phyloP scores from a whole-genome alignment of 2,888 invertebrate species.

The Parnassius glacialis region DNA sequence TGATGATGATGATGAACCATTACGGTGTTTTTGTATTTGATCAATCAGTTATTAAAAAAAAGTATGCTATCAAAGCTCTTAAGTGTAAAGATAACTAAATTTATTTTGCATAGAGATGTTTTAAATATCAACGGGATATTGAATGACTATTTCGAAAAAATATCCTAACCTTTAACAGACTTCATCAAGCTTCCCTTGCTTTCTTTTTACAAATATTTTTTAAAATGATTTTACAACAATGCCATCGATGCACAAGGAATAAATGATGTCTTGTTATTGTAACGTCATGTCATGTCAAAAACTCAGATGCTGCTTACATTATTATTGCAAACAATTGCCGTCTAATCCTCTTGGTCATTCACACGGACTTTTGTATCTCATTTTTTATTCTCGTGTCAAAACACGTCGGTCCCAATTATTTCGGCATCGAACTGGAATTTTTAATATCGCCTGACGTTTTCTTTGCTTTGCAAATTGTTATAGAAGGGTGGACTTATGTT shows the following conservation, averaged over 20 bases:
- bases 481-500: constrained; percentile 17
- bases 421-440: constrained; percentile 43
- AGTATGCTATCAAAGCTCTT: no score
- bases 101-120: no score
- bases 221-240: constrained; percentile 13
- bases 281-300: constrained; percentile 27
- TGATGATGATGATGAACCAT: no score
- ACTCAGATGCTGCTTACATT: constrained; percentile 39
- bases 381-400: constrained; percentile 44
- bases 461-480: constrained; percentile 34
- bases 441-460: constrained; percentile 42
- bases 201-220: neutral
- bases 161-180: neutral
- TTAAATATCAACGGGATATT: no score
- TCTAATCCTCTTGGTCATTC: constrained; percentile 33
- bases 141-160: no score
- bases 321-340: constrained; percentile 13
- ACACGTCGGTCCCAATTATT: constrained; percentile 57
- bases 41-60: no score
- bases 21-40: no score
- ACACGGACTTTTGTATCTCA: constrained; percentile 39
- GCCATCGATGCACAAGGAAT: constrained; percentile 23
- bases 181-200: neutral
- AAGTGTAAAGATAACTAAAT: no score
- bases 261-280: constrained; percentile 9